Base-by-base conservation (phyloP, 2,888 invertebrate genomes). In the Shargacucullia verbasci region DNA sequence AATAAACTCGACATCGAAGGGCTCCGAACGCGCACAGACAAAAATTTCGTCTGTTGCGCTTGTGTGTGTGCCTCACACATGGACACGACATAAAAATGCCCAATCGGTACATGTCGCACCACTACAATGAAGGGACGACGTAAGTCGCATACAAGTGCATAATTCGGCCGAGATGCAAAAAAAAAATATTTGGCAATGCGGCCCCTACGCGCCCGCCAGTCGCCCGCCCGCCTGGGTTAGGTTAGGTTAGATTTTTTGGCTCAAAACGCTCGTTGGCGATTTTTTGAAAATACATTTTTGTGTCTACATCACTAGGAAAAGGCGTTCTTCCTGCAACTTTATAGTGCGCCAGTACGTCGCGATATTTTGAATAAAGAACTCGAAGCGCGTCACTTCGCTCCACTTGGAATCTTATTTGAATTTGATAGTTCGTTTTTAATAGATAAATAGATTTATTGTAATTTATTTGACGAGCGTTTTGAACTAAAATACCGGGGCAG, bases 161-260 rank as follows among this genome's bases (percentile, higher is more conserved):
- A 94, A 92, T 94, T 94, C 94, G 94, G 94, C 90, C 91, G 94
- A 94, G 94, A 94, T 94, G 93, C 94, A 94, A 94, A 94, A 94
- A 89, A 20, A 94, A 94, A 94, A 93, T 93, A 93, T 94, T 94
- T 94, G 94, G 94, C 94, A 94, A 94, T 92, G 91, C 92, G 93
- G 94, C 92, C 93, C 94, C 94, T 93, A 91, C 92, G 87, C 92
- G 92, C 84, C 91, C 88, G 93, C 88, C 94, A 94, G 94, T 94
- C 92, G 94, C 89, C 92, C 92, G 94, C 91, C 88, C 92, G 93
- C 88, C 91, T 85, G 93, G 92, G 91, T 94, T 94, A 94, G 94
- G 93, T 93, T 94, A 93, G 94, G 94, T 94, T 94, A 94, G 94
- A 94, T 93, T 92, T 92, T 93, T 94, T 92, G 93, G 91, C 92